Percentiles rank a stretch among this genome's conserved stretches.
Evolutionary conservation across 2,113 vertebrate species (phyloP).

Genomic region (Psephotus haematonotus): DNA sequence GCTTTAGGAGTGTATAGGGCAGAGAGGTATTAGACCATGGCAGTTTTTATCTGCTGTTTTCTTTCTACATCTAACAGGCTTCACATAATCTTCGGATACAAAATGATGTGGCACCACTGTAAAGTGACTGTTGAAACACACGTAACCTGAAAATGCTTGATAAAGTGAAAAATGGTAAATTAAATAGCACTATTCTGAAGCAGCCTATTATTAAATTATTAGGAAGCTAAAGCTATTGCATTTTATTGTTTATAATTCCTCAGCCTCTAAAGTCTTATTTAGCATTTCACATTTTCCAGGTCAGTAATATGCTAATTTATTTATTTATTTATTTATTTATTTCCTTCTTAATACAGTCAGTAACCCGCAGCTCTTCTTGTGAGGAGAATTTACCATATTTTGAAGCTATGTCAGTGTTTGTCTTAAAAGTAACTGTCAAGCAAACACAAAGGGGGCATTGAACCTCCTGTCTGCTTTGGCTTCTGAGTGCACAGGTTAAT

Average conservation of each 20-base stretch:
- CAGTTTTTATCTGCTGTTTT: not conserved
- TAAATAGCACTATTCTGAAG: not conserved
- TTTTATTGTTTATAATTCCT: slow-evolving; percentile 2
- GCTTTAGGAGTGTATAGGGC: not conserved
- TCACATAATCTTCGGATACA: not conserved
- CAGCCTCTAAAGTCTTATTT: not conserved
- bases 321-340: not conserved
- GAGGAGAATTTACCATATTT: not conserved
- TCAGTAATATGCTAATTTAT: not conserved
- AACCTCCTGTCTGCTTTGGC: not conserved
- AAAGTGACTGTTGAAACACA: not conserved
- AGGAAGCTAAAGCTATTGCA: not conserved
- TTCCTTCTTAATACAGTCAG: not conserved
- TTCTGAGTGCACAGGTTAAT: not conserved
- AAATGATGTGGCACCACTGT: not conserved
- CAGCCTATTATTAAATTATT: slow-evolving; percentile 12
- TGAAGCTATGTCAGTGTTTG: not conserved
- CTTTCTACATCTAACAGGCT: not conserved
- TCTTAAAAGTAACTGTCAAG: not conserved
- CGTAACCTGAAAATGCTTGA: not conserved
- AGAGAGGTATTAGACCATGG: not conserved
- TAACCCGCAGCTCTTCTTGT: not conserved
- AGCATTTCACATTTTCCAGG: slow-evolving; percentile 9
- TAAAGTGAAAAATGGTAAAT: slow-evolving; percentile 19
- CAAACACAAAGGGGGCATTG: not conserved